Evolutionary conservation across 2,888 invertebrate species (phyloP).

Genomic region (Listrodromus nycthemerus): DNA sequence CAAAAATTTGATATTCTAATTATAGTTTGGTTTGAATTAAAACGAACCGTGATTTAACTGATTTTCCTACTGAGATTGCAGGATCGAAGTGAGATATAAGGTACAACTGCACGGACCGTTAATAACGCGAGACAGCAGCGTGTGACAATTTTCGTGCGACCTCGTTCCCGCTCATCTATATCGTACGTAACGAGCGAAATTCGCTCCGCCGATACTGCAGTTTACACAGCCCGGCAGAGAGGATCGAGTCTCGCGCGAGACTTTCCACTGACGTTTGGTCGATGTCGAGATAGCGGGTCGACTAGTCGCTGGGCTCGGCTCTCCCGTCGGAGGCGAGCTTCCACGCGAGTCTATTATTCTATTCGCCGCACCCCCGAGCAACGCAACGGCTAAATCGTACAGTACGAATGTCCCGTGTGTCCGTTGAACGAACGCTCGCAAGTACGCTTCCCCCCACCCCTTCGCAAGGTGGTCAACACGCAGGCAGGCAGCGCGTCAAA

Average conservation of each 20-base stretch:
- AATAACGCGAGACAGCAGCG: not conserved
- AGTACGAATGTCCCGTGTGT: not conserved
- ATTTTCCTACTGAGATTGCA: too few species aligned
- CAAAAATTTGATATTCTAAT: too few species aligned
- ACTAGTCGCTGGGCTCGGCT: constrained; percentile 65
- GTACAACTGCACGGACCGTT: not conserved
- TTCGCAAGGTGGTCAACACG: not conserved
- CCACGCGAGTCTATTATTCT: constrained; percentile 26
- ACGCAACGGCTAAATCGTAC: not conserved
- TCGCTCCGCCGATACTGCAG: not conserved
- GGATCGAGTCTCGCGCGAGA: constrained; percentile 17
- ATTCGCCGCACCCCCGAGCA: constrained; percentile 4
- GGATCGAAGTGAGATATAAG: too few species aligned
- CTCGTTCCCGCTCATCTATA: not conserved
- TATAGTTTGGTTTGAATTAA: too few species aligned
- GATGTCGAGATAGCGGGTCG: constrained; percentile 72
- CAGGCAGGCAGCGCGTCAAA: not conserved
- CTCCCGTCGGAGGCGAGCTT: constrained; percentile 49
- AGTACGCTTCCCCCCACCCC: not conserved
- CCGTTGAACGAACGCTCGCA: not conserved
- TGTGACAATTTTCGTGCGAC: not conserved
- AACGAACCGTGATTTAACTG: too few species aligned
- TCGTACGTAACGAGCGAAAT: not conserved
- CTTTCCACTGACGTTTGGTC: constrained; percentile 37
- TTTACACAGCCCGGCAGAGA: not conserved